These are phyloP conservation scores for Bicyclus anynana DNA, from an alignment of 1,140 invertebrate genomes.

Conservation along the genomic window DNA sequence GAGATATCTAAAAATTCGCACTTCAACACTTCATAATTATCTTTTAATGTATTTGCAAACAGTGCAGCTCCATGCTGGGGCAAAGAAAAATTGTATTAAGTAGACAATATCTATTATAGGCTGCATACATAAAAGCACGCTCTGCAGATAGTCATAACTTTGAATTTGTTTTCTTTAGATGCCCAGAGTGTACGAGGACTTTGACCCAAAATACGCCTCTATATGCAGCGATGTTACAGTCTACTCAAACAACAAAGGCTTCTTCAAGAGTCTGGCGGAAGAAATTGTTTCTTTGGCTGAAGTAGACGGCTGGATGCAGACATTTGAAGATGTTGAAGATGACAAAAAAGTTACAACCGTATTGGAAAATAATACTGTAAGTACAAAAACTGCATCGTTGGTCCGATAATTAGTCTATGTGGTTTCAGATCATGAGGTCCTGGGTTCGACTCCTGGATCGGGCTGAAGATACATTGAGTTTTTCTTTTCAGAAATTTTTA, in stretches of 20 bases:
- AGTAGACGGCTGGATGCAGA: conserved; percentile 73
- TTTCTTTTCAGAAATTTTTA: no score
- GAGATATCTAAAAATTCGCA: no score
- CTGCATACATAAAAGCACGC: neutral
- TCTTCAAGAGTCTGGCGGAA: conserved; percentile 79
- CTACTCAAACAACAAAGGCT: conserved; percentile 78
- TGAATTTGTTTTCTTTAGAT: conserved; percentile 26
- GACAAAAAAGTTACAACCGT: conserved; percentile 69
- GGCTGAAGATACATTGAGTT: no score
- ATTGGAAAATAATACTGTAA: conserved; percentile 73
- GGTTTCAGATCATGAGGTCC: no score
- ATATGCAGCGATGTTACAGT: conserved; percentile 80
- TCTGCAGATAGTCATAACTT: neutral
- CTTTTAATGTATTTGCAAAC: no score
- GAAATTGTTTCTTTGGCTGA: conserved; percentile 62
- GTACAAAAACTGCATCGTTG: conserved; percentile 5
- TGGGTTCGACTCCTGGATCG: no score
- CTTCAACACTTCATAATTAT: no score
- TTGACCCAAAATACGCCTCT: conserved; percentile 46
- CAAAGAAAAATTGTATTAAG: no score
- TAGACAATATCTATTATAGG: no score
- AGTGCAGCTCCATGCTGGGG: no score
- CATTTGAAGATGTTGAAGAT: conserved; percentile 74
- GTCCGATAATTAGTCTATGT: no score
- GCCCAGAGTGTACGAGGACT: conserved; percentile 48